Evolutionary conservation across 2,113 vertebrate species (phyloP), one percentile per base, ranked within the genome.

Genomic region (Nanger granti): DNA sequence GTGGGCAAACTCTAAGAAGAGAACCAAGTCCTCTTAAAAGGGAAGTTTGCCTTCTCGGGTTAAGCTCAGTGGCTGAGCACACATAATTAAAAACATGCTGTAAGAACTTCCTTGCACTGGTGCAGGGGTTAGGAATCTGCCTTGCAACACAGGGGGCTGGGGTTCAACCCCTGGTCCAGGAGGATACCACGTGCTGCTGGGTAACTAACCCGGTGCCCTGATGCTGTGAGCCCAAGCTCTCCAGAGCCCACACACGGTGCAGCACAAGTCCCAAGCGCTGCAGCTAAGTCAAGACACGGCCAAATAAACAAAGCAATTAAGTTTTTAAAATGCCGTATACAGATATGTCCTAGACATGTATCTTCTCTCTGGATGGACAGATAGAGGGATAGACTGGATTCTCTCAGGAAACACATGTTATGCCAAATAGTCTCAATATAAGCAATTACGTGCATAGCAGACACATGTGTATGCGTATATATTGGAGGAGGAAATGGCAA

Each of bases 301-400:
- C 73, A 44, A 24, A 73, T 41, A 73, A 41, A 41, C 18, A 11
- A 24, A 24, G n/a, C n/a, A 41, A 3, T 2, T 12, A 24, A 12
- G n/a, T 12, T 37, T 73, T 73, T 2, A 79, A 44, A 44, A 28
- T 31, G 26, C 11, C 34, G 8, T 9, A 3, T 9, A 4, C 28
- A 57, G 1, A 8, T 9, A 12, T 34, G n/a, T 0, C 18, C 0
- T 4, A 4, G 66, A 15, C 4, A 4, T 2, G 0, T 2, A 8
- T 7, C 4, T 29, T 79, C 54, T 24, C 69, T 47, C 54, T 86
- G 44, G 59, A 24, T 64, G 17, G 28, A 34, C 24, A 8, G 28
- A 34, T 49, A 2, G 20, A 15, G 7, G 5, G 20, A 18, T 6
- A 91, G 54, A 59, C 13, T 20, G 3, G 6, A 37, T 37, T 52